Percentiles rank a stretch among this genome's conserved stretches.
Conservation (phyloP, 2,797 vertebrate species). For the Rhabdophis nuchalis region DNA sequence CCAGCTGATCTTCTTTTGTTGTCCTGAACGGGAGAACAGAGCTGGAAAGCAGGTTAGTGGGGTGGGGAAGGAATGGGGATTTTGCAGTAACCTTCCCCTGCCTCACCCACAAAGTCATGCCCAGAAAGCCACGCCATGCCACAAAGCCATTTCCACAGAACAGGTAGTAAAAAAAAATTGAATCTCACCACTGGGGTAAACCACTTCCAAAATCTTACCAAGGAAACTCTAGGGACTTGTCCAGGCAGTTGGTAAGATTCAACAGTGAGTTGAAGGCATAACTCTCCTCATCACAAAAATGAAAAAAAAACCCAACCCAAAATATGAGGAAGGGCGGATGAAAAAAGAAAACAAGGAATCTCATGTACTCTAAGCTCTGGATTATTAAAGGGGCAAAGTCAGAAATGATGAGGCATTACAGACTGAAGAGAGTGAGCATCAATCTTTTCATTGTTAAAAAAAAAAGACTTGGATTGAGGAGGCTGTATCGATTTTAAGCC, state of each 20-base stretch:
- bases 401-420: not conserved
- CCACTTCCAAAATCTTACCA: not conserved
- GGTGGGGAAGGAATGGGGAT: too few species aligned
- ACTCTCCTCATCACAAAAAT: not conserved
- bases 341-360: not conserved
- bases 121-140: too few species aligned
- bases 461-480: not conserved
- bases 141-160: too few species aligned
- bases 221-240: not conserved
- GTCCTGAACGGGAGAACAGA: too few species aligned
- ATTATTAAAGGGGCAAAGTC: not conserved
- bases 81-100: too few species aligned
- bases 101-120: too few species aligned
- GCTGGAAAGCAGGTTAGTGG: too few species aligned
- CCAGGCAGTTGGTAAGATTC: not conserved
- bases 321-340: not conserved
- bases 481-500: not conserved
- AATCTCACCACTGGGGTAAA: not conserved
- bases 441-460: not conserved
- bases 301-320: not conserved
- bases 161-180: too few species aligned
- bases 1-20: too few species aligned
- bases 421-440: not conserved
- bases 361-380: not conserved
- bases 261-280: not conserved